phyloP scores from a whole-genome alignment of 30 jellyfish, hydroid and myxozoan genomes.

The Aurelia sp. region DNA sequence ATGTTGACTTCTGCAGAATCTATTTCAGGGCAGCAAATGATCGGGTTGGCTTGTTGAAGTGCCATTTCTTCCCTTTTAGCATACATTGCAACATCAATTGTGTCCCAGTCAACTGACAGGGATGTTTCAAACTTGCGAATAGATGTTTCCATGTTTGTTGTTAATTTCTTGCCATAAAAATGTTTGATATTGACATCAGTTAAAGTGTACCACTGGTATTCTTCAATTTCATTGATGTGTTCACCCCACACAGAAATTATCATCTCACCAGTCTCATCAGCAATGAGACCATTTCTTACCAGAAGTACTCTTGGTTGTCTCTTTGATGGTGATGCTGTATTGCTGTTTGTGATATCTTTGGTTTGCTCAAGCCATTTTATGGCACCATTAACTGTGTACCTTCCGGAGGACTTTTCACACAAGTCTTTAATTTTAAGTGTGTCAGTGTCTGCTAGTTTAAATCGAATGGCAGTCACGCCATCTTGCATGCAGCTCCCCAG shows the following conservation, averaged over 20 bases:
- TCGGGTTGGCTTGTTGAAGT: background rate
- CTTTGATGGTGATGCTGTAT: no score
- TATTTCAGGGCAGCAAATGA: slow-evolving; percentile 5
- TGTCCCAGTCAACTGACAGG: background rate
- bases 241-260: slow-evolving; percentile 23
- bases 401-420: no score
- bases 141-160: slow-evolving; percentile 14
- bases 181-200: slow-evolving; percentile 2
- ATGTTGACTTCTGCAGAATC: background rate
- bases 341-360: no score
- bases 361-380: no score
- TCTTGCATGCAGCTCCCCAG: no score
- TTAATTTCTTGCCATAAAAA: background rate
- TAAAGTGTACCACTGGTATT: background rate
- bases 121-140: background rate
- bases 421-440: no score
- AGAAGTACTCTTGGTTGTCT: background rate
- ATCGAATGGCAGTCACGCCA: no score
- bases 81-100: background rate
- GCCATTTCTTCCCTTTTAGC: background rate
- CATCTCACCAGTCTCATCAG: slow-evolving; percentile 23
- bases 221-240: slow-evolving; percentile 17
- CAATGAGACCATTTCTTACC: slow-evolving; percentile 30
- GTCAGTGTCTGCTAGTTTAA: no score
- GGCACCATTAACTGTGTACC: no score